Percentiles rank a stretch among this genome's conserved stretches.
These are phyloP conservation scores for Brachionus paranguensis DNA, from an alignment of 1,140 invertebrate genomes.

Conservation along the genomic window DNA sequence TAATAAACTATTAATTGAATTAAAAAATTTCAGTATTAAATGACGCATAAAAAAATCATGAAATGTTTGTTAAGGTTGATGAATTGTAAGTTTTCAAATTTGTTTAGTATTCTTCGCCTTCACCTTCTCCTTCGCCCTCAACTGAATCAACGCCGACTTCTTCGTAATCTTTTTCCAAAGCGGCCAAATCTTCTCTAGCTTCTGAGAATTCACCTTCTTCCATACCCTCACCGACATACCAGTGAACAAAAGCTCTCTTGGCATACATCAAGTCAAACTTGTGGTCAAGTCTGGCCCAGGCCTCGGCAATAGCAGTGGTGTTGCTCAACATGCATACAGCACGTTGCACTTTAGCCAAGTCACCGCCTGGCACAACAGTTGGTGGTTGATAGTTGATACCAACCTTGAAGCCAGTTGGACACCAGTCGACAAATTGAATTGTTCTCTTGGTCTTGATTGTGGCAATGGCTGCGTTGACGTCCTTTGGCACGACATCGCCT, in stretches of 20 bases:
- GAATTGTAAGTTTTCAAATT: neutral
- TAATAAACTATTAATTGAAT: neutral
- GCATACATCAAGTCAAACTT: slow-evolving; percentile 44
- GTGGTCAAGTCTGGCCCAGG: slow-evolving; percentile 65
- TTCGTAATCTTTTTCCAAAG: slow-evolving; percentile 44
- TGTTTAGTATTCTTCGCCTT: slow-evolving; percentile 41
- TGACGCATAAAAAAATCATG: neutral
- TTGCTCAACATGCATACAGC: slow-evolving; percentile 72
- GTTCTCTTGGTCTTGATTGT: slow-evolving; percentile 58
- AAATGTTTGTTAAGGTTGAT: neutral
- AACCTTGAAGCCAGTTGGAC: slow-evolving; percentile 54
- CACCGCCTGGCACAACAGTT: slow-evolving; percentile 69
- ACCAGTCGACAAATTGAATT: slow-evolving; percentile 44
- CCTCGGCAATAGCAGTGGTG: slow-evolving; percentile 72
- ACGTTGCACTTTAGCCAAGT: slow-evolving; percentile 61
- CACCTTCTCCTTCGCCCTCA: slow-evolving; percentile 40
- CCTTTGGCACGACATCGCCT: slow-evolving; percentile 63
- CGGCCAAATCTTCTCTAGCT: slow-evolving; percentile 45
- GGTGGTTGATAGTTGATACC: slow-evolving; percentile 71
- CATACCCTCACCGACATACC: slow-evolving; percentile 57
- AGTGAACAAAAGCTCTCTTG: slow-evolving; percentile 43
- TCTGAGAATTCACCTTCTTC: slow-evolving; percentile 55
- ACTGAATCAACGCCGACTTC: slow-evolving; percentile 43
- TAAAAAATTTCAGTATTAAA: neutral
- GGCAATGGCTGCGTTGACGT: slow-evolving; percentile 67